phyloP scores from a whole-genome alignment of 2,113 vertebrate genomes.

The Hyperopisus bebe region DNA sequence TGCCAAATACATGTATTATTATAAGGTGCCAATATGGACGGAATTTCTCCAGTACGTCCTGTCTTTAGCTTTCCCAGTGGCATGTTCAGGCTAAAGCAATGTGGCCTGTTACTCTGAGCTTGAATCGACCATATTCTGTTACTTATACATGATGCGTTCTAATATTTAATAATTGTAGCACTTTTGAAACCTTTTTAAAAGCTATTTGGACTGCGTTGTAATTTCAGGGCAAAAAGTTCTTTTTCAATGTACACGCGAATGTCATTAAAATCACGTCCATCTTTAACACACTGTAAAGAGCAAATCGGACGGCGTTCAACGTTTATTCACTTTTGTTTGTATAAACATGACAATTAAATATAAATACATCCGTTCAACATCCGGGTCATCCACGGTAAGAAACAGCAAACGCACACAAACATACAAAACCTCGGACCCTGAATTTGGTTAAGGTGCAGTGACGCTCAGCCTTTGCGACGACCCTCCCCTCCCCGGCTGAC shows the following conservation, averaged over 20 bases:
- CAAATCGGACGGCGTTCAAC: constrained; percentile 26
- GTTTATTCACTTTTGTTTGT: constrained; percentile 57
- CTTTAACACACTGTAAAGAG: neutral
- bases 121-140: neutral
- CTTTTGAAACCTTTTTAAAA: neutral
- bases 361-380: constrained; percentile 56
- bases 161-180: neutral
- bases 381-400: constrained; percentile 23
- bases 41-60: neutral
- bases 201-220: neutral
- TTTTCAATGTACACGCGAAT: neutral
- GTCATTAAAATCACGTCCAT: neutral
- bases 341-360: constrained; percentile 65
- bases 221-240: neutral
- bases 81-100: neutral
- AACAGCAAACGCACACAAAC: constrained; percentile 11
- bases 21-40: neutral
- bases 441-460: constrained; percentile 38
- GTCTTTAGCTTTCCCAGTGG: neutral
- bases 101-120: neutral
- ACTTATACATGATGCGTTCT: neutral
- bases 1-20: neutral
- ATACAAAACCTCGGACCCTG: constrained; percentile 34
- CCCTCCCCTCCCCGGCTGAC: neutral
- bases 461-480: neutral